Conservation (phyloP, 1,140 invertebrate species). For the Pentalonia nigronervosa region DNA sequence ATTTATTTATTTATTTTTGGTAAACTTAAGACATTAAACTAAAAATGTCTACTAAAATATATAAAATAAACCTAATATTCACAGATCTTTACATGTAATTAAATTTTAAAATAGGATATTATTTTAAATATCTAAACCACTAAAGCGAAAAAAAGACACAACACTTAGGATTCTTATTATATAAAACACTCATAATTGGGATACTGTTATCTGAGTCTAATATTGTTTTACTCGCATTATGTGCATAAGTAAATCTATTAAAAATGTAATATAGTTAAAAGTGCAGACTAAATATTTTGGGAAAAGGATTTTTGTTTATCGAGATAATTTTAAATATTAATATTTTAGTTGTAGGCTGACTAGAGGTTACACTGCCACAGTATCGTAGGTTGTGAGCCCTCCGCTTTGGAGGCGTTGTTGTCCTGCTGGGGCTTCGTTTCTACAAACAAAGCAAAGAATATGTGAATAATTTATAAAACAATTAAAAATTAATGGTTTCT, state of each 20-base stretch:
- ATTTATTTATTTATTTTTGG: no score
- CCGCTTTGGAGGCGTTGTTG: slow-evolving; percentile 75
- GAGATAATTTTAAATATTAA: neutral
- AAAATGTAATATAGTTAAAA: slow-evolving; percentile 3
- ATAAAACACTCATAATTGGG: slow-evolving; percentile 37
- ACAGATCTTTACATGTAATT: slow-evolving; percentile 37
- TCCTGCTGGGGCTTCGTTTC: slow-evolving; percentile 80
- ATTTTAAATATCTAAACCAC: slow-evolving; percentile 8
- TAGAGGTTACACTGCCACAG: slow-evolving; percentile 96
- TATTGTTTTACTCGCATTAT: neutral
- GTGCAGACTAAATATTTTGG: slow-evolving; percentile 12
- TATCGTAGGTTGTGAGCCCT: slow-evolving; percentile 95
- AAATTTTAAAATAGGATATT: slow-evolving; percentile 41
- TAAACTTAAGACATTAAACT: neutral
- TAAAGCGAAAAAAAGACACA: slow-evolving; percentile 51
- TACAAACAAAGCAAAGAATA: slow-evolving; percentile 66
- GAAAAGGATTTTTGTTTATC: neutral
- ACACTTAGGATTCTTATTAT: slow-evolving; percentile 30
- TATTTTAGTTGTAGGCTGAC: slow-evolving; percentile 31
- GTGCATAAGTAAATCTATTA: slow-evolving; percentile 32
- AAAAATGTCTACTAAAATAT: slow-evolving; percentile 17
- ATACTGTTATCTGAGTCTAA: neutral
- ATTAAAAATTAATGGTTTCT: neutral
- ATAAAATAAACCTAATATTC: slow-evolving; percentile 45
- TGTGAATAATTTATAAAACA: neutral